phyloP scores from a whole-genome alignment of 1,140 invertebrate genomes.

The Drosophila melanica region DNA sequence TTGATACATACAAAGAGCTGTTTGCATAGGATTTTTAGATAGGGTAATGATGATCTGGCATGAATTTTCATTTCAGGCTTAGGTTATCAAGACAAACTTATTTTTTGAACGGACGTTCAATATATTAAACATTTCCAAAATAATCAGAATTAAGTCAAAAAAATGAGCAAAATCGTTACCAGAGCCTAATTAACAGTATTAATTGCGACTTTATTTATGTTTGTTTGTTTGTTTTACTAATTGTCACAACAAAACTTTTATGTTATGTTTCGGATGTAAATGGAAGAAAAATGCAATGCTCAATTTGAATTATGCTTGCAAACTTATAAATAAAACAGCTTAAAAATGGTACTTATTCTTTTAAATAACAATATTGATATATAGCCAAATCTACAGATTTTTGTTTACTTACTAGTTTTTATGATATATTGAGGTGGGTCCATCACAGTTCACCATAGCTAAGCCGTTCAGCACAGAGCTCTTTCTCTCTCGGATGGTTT shows the following conservation, averaged over 20 bases:
- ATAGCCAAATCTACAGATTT: neutral
- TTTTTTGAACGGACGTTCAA: neutral
- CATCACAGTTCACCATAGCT: neutral
- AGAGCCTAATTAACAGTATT: neutral
- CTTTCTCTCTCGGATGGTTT: slow-evolving; percentile 4
- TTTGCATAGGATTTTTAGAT: too few relatives aligned
- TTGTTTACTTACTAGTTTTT: neutral
- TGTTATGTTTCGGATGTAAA: too few relatives aligned
- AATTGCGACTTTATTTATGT: neutral
- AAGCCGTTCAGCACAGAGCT: neutral
- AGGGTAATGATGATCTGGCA: too few relatives aligned
- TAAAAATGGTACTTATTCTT: too few relatives aligned
- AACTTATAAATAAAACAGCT: too few relatives aligned
- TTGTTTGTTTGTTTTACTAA: neutral
- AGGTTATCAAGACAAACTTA: neutral
- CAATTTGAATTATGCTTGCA: too few relatives aligned
- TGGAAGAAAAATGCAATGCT: too few relatives aligned
- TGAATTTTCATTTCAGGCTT: too few relatives aligned
- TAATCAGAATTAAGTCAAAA: neutral
- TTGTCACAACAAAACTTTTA: neutral
- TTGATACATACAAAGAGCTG: too few relatives aligned
- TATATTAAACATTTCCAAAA: too few relatives aligned
- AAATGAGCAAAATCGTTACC: neutral
- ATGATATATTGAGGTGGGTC: neutral
- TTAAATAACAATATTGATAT: too few relatives aligned